Percentiles rank a stretch among this genome's conserved stretches.
Evolutionary conservation across 2,797 vertebrate genomes (phyloP).

Genomic region (Lindbergichthys nudifrons): DNA sequence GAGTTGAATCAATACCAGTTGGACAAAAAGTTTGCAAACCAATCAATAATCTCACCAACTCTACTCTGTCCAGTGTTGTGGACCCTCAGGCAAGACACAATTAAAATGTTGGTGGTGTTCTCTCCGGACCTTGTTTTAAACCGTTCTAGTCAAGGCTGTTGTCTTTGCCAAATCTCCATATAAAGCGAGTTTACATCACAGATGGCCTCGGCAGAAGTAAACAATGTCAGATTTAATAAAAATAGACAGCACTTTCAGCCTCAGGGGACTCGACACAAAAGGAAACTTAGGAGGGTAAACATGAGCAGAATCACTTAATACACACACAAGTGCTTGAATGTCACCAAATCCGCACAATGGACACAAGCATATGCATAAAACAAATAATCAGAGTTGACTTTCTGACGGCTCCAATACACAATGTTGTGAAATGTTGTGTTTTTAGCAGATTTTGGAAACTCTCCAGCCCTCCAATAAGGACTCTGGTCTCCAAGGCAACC

Average conservation of each 20-base stretch:
- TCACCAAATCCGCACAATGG: background rate
- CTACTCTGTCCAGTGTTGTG: constrained; percentile 5
- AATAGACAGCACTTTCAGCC: constrained; percentile 65
- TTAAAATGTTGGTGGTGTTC: constrained; percentile 23
- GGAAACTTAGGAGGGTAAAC: constrained; percentile 42
- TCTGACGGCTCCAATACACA: constrained; percentile 22
- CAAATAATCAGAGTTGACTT: background rate
- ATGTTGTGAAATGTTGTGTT: constrained; percentile 48
- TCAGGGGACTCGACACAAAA: constrained; percentile 68
- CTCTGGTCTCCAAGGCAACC: constrained; percentile 72
- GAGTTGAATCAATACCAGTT: constrained; percentile 16
- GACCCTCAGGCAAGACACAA: constrained; percentile 22
- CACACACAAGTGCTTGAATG: constrained; percentile 20
- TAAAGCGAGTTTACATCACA: constrained; percentile 50
- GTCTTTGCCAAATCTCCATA: constrained; percentile 19
- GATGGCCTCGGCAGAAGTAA: constrained; percentile 54
- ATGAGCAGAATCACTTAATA: constrained; percentile 35
- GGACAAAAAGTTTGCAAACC: constrained; percentile 19
- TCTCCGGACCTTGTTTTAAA: constrained; percentile 8
- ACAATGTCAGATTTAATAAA: constrained; percentile 59
- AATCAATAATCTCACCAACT: constrained; percentile 19
- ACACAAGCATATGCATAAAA: constrained; percentile 3
- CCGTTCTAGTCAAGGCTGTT: constrained; percentile 1
- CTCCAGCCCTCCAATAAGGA: constrained; percentile 51
- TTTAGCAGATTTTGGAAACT: constrained; percentile 46